Conservation (phyloP, 2,888 invertebrate genomes). For the Eudemis profundana region DNA sequence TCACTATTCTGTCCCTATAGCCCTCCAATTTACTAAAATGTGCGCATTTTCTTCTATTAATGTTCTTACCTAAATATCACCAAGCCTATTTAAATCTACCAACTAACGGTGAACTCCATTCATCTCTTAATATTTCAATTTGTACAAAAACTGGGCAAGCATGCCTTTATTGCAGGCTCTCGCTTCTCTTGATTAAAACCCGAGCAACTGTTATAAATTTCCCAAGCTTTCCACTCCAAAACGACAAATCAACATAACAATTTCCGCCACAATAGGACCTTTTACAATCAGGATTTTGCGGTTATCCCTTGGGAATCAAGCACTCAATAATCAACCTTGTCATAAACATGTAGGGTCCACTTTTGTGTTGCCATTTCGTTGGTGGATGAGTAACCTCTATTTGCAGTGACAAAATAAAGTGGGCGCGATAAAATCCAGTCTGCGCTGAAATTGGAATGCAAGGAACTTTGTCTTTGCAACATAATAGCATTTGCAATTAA, state of each 20-base stretch:
- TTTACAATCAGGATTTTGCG: neutral
- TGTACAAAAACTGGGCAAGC: slow-evolving; percentile 19
- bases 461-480: neutral
- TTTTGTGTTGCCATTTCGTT: neutral
- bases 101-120: neutral
- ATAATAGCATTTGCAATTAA: neutral
- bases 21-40: no score
- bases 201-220: slow-evolving; percentile 30
- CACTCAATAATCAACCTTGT: slow-evolving; percentile 16
- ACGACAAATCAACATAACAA: neutral
- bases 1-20: no score
- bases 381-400: slow-evolving; percentile 20
- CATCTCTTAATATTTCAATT: slow-evolving; percentile 29
- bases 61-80: neutral
- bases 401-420: slow-evolving; percentile 29
- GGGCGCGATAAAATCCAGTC: slow-evolving; percentile 14
- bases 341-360: slow-evolving; percentile 1
- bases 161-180: slow-evolving; percentile 1
- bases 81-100: neutral
- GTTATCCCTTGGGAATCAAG: slow-evolving; percentile 7
- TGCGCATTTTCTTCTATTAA: neutral
- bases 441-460: slow-evolving; percentile 12
- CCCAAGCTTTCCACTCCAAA: neutral
- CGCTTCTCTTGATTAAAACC: slow-evolving; percentile 26
- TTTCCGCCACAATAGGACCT: neutral